A percentile compares a stretch with the other conserved stretches of the same genome.
Evolutionary conservation across 2,888 invertebrate genomes (phyloP).

Genomic region (Mythimna impura): DNA sequence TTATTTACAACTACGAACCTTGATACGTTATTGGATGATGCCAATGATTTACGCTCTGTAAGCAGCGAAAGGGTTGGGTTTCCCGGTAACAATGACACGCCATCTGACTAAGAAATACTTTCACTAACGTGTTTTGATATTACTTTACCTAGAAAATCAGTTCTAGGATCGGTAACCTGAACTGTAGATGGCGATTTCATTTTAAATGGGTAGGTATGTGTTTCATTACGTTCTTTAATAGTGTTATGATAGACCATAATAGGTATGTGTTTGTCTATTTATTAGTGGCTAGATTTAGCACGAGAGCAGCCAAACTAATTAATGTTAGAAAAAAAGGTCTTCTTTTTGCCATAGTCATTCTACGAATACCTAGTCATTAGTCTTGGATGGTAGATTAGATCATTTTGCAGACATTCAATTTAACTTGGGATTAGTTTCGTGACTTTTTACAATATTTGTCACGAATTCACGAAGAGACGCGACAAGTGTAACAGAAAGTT

Average conservation of each 20-base stretch:
- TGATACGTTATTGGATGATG: constrained; percentile 39
- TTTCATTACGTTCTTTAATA: neutral
- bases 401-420: constrained; percentile 13
- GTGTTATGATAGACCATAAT: neutral
- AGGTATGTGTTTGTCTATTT: neutral
- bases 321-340: neutral
- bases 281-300: constrained; percentile 8
- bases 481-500: constrained; percentile 4
- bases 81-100: constrained; percentile 56
- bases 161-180: constrained; percentile 28
- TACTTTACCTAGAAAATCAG: constrained; percentile 34
- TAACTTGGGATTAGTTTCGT: constrained; percentile 33
- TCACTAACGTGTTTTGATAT: constrained; percentile 34
- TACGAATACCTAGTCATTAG: neutral
- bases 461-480: constrained; percentile 10
- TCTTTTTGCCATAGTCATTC: constrained; percentile 1
- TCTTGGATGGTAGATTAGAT: constrained; percentile 7
- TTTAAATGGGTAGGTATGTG: neutral
- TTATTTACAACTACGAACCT: constrained; percentile 37
- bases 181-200: constrained; percentile 22
- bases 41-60: constrained; percentile 47
- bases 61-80: constrained; percentile 52
- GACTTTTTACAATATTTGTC: constrained; percentile 34
- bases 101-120: constrained; percentile 60
- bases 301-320: constrained; percentile 17